Evolutionary conservation across 2,888 invertebrate species (phyloP), one percentile per base, ranked within the genome.

Genomic region (Therioaphis trifolii): DNA sequence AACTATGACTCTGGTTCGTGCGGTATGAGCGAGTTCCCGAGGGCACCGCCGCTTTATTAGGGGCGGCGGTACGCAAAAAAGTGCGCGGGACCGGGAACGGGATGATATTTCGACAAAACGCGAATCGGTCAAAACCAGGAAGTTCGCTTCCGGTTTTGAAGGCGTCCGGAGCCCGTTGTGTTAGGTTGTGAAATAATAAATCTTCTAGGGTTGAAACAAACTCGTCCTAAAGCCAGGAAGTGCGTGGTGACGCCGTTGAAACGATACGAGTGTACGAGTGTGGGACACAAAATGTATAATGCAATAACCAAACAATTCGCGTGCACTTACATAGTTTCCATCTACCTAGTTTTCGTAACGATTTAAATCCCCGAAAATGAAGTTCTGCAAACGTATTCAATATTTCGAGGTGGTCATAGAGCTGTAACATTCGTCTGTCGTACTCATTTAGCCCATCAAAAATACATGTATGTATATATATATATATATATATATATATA

Each of bases 41-140:
- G 77, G 24, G 14, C 49, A 68, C 1, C 52, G n/a, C n/a, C n/a
- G n/a, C 76, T n/a, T 24, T 76, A 35, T 21, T 14, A 27, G 46
- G 27, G 21, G n/a, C 27, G n/a, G 46, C n/a, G n/a, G 61, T 71
- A 35, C n/a, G 11, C n/a, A 52, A 15, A 1, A 15, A 21, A 15
- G 24, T 21, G 66, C 11, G n/a, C 21, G 18, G 35, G 35, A 52
- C 52, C 24, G 29, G 0, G 18, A 46, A 49, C 18, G 35, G 49
- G 24, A 52, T 52, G 66, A 78, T 35, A 52, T 66, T 78, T 66
- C 77, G 66, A 78, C 35, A 66, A 68, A 68, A 78, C 35, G 35
- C 66, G 77, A 78, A 68, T 66, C 66, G 77, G 66, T 78, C 77
- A 52, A 52, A 78, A 78, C 49, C 66, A 66, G 66, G 77, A 78